A percentile compares a stretch with the other conserved stretches of the same genome.
These are phyloP conservation scores for Xestia c-nigrum DNA, from an alignment of 2,888 invertebrate genomes.

Conservation along the genomic window DNA sequence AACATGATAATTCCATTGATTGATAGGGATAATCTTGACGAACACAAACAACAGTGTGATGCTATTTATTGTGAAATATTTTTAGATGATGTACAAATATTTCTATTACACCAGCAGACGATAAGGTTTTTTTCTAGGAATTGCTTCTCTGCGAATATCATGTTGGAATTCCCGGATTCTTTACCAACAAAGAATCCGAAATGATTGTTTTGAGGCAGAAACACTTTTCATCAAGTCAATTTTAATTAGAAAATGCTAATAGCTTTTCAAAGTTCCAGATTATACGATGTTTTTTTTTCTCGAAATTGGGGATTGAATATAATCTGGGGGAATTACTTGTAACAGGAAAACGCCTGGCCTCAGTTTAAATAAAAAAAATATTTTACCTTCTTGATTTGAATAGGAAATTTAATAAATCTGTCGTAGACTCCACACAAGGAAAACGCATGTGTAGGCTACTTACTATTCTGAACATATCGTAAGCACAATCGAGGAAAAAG, in stretches of 20 bases:
- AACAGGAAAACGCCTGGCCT: neutral
- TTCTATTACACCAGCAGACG: neutral
- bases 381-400: neutral
- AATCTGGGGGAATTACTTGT: neutral
- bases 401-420: slow-evolving; percentile 13
- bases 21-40: slow-evolving; percentile 55
- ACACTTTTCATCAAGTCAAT: neutral
- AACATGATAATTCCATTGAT: slow-evolving; percentile 60
- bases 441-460: slow-evolving; percentile 11
- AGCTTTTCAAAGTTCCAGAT: neutral
- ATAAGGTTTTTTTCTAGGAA: neutral
- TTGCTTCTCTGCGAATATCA: neutral
- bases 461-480: slow-evolving; percentile 10
- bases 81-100: slow-evolving; percentile 2
- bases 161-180: neutral
- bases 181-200: neutral
- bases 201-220: neutral
- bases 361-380: slow-evolving; percentile 1
- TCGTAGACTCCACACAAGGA: slow-evolving; percentile 18
- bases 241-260: slow-evolving; percentile 1
- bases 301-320: neutral
- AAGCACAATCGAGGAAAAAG: slow-evolving; percentile 26
- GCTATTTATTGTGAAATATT: slow-evolving; percentile 22
- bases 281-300: neutral
- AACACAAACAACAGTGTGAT: slow-evolving; percentile 41